Conservation (phyloP, 2,113 vertebrate genomes). For the Turdus rufiventris region DNA sequence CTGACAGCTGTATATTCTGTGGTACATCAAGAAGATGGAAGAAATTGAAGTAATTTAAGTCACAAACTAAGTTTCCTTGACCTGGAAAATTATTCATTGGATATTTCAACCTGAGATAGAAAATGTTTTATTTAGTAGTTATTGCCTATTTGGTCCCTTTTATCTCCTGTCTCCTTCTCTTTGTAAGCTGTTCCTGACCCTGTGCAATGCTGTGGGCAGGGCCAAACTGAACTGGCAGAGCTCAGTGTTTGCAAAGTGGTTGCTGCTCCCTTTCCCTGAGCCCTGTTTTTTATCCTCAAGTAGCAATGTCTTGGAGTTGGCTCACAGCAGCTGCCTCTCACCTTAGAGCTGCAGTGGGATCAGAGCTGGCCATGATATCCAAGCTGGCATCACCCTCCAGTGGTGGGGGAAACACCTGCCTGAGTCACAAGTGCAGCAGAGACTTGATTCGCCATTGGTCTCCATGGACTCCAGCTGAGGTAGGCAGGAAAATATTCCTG, state of each 20-base stretch:
- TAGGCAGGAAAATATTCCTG: background rate
- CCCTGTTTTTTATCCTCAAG: background rate
- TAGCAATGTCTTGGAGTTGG: background rate
- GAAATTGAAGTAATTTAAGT: background rate
- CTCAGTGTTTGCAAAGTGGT: background rate
- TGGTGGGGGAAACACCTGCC: background rate
- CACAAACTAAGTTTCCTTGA: background rate
- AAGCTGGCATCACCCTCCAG: slow-evolving; percentile 1
- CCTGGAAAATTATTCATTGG: background rate
- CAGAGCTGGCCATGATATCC: background rate
- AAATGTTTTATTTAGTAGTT: background rate
- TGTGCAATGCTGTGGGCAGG: background rate
- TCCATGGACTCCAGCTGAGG: background rate
- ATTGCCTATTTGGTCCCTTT: background rate
- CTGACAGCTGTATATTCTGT: background rate
- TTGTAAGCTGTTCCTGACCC: background rate
- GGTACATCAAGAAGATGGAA: background rate
- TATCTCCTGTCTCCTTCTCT: background rate
- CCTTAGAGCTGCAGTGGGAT: background rate
- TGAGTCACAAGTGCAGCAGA: background rate
- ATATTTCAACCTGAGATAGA: background rate
- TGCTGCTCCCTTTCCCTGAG: background rate
- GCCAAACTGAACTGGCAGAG: background rate
- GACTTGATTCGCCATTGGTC: background rate
- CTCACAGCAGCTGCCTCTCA: background rate